Percentiles rank a stretch among this genome's conserved stretches.
Conservation (phyloP, 2,888 invertebrate species). For the Onthophagus sagittarius region DNA sequence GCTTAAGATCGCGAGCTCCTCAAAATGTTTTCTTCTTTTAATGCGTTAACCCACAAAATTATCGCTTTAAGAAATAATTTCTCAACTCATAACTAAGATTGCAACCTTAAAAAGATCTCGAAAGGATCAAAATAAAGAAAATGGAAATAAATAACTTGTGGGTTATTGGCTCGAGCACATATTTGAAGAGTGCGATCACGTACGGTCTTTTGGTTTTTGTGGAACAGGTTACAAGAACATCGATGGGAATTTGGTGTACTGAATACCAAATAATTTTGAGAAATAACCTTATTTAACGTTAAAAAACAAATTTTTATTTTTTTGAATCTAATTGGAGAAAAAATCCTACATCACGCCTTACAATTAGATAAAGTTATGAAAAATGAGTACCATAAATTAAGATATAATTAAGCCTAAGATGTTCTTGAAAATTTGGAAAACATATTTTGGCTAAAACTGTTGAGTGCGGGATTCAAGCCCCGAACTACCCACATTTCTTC, state of each 20-base stretch:
- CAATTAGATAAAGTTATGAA: no score
- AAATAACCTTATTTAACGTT: no score
- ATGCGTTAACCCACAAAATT: background rate
- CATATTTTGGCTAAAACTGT: no score
- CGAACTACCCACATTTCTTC: no score
- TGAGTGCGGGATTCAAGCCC: no score
- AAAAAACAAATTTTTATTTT: no score
- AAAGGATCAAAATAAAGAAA: background rate
- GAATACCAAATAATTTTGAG: background rate
- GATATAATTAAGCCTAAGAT: no score
- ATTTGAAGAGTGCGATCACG: background rate
- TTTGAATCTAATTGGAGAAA: no score
- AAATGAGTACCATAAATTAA: no score
- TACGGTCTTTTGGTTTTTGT: background rate
- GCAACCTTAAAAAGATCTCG: background rate
- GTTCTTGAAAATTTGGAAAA: no score
- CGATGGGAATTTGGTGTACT: background rate
- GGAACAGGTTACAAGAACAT: background rate
- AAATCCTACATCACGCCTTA: no score
- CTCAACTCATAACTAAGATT: background rate
- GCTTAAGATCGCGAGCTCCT: conserved; percentile 25
- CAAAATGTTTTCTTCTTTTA: conserved; percentile 29
- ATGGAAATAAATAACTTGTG: background rate
- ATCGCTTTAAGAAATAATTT: background rate
- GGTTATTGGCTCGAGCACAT: background rate